Conservation (phyloP, 2,797 vertebrate species). For the Lepilemur ruficaudatus region DNA sequence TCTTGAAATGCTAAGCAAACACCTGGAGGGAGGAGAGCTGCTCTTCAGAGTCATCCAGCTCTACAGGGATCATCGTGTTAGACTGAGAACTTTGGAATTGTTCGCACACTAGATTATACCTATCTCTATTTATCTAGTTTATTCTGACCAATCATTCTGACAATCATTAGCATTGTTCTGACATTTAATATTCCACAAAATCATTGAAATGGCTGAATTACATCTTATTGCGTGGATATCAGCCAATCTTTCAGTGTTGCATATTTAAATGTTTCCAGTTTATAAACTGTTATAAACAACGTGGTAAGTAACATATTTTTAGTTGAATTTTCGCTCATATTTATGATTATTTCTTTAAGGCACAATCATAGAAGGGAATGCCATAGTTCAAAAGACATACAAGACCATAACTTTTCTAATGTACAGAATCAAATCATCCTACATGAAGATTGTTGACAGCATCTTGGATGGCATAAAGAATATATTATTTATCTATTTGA, state of each 20-base stretch:
- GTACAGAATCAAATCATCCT: not conserved
- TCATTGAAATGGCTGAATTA: not conserved
- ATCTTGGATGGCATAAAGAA: not conserved
- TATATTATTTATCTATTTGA: not conserved
- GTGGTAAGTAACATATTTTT: not conserved
- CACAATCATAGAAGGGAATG: not conserved
- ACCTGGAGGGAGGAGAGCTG: not conserved
- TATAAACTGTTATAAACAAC: not conserved
- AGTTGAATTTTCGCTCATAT: not conserved
- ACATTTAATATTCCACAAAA: not conserved
- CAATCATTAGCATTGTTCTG: not conserved
- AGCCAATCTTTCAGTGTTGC: not conserved
- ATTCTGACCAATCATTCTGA: not conserved
- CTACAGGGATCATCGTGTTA: not conserved
- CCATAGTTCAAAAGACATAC: not conserved
- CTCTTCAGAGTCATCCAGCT: not conserved
- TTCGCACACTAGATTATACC: not conserved
- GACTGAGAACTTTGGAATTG: not conserved
- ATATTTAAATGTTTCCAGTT: constrained; percentile 18
- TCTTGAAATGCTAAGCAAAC: not conserved
- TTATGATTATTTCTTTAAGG: not conserved
- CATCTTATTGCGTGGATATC: not conserved
- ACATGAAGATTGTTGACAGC: not conserved
- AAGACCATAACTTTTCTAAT: not conserved
- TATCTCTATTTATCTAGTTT: not conserved